Evolutionary conservation across 2,113 vertebrate species (phyloP).

Genomic region (Pseudonaja textilis): DNA sequence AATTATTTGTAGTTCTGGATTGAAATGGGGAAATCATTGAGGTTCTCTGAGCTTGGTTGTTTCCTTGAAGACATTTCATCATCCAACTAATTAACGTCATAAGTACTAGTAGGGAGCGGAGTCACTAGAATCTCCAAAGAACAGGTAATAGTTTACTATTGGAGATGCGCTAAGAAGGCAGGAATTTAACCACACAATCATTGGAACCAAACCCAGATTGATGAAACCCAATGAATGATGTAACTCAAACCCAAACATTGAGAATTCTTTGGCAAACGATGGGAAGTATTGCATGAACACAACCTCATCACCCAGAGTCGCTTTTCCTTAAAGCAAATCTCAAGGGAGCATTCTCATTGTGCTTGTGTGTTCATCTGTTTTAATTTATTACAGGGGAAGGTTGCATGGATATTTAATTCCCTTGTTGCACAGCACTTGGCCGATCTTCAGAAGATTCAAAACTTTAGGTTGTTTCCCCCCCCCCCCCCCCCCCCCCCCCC

Average conservation of each 20-base stretch:
- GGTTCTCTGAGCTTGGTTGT: not conserved
- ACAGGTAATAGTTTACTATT: not conserved
- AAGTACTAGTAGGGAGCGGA: not conserved
- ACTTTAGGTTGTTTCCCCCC: not conserved
- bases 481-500: no score
- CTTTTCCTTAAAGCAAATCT: not conserved
- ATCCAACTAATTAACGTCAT: not conserved
- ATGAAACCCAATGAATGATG: not conserved
- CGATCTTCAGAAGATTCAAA: not conserved
- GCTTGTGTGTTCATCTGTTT: not conserved
- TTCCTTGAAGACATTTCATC: not conserved
- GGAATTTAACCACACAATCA: not conserved
- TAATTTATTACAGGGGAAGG: not conserved
- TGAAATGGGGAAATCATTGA: not conserved
- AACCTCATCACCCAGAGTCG: not conserved
- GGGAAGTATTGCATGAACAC: not conserved
- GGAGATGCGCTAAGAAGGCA: not conserved
- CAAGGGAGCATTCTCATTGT: not conserved
- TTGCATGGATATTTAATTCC: not conserved
- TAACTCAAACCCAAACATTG: not conserved
- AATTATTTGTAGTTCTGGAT: not conserved
- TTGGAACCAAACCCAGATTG: not conserved
- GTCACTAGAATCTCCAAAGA: not conserved
- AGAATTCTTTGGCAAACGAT: not conserved
- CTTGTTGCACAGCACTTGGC: not conserved